Percentiles rank a stretch among this genome's conserved stretches.
Evolutionary conservation across 2,888 invertebrate species (phyloP).

Genomic region (Lacanobia wlatinum): DNA sequence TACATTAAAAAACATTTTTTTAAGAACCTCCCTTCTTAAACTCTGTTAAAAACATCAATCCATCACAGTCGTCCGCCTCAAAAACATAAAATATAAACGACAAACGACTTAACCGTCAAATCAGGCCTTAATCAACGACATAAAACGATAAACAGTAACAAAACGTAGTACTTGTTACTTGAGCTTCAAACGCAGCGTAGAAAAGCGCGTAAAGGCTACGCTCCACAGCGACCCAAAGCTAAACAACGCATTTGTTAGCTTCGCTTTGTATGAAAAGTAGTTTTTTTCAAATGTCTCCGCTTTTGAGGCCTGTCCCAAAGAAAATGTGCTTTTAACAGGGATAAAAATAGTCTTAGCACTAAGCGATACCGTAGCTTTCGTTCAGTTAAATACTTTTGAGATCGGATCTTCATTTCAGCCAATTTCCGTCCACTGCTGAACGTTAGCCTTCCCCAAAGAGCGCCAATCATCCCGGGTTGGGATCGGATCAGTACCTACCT

Average conservation of each 20-base stretch:
- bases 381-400: too few relatives aligned
- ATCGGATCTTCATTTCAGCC: too few relatives aligned
- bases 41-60: constrained; percentile 34
- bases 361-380: too few relatives aligned
- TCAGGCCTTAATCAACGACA: constrained; percentile 50
- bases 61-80: constrained; percentile 16
- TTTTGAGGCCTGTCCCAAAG: too few relatives aligned
- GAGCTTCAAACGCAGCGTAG: constrained; percentile 18
- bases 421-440: too few relatives aligned
- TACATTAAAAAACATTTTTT: neutral
- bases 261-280: neutral
- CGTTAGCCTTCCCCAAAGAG: too few relatives aligned
- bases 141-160: constrained; percentile 57
- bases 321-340: too few relatives aligned
- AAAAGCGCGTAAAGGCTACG: constrained; percentile 23
- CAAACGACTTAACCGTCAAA: constrained; percentile 51
- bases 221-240: neutral
- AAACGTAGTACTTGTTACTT: constrained; percentile 41
- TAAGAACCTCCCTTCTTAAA: neutral
- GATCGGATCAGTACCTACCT: too few relatives aligned
- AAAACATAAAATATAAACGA: constrained; percentile 54
- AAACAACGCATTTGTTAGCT: neutral
- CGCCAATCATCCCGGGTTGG: too few relatives aligned
- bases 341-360: too few relatives aligned
- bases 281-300: too few relatives aligned